Evolutionary conservation across 30 jellyfish, hydroid and myxozoan species (phyloP).

Genomic region (Aurelia coerulea): DNA sequence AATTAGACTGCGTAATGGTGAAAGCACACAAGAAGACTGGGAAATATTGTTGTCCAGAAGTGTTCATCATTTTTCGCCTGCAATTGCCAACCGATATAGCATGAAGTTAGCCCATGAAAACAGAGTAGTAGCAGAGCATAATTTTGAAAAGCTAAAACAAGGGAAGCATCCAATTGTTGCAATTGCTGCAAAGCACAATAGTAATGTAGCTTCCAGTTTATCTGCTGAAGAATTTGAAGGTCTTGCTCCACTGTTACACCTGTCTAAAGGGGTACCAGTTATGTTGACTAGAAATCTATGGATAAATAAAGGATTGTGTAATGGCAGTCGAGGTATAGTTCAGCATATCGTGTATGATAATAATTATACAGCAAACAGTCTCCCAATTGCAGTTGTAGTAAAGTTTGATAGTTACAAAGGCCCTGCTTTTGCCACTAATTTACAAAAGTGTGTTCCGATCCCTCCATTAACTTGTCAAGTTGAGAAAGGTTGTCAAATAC

Average conservation of each 20-base stretch:
- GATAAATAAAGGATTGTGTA: not conserved
- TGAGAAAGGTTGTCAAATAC: not conserved
- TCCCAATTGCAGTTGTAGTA: not conserved
- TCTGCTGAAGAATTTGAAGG: not conserved
- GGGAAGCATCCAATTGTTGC: not conserved
- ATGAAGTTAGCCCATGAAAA: not conserved
- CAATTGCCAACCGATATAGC: too few species aligned
- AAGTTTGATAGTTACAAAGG: not conserved
- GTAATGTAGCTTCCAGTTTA: not conserved
- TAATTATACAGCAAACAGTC: not conserved
- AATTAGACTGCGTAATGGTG: too few species aligned
- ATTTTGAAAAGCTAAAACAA: not conserved
- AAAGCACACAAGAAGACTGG: too few species aligned
- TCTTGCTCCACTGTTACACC: not conserved
- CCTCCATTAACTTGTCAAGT: not conserved
- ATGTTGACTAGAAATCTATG: not conserved
- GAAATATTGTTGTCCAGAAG: too few species aligned
- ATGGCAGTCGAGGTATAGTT: not conserved
- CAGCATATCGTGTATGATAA: not conserved
- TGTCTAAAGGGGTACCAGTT: not conserved
- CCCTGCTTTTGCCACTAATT: not conserved
- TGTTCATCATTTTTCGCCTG: too few species aligned
- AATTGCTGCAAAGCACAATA: not conserved
- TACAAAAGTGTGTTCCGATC: not conserved
- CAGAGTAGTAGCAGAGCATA: not conserved